A percentile compares a stretch with the other conserved stretches of the same genome.
Conservation (phyloP, 2,797 vertebrate genomes). For the Notamacropus eugenii region DNA sequence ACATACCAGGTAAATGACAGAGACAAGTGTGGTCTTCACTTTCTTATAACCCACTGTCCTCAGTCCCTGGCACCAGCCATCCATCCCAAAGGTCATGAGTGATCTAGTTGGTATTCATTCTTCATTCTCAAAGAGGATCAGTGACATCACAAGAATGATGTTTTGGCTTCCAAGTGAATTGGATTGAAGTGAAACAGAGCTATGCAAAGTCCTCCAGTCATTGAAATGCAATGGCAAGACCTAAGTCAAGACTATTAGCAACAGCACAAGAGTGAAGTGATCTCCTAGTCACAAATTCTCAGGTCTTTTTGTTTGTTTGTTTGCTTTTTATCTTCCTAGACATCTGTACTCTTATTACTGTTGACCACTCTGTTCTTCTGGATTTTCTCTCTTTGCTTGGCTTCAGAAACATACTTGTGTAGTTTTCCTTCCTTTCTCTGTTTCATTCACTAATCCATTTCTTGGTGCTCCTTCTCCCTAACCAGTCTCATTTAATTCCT, state of each 20-base stretch:
- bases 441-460: neutral
- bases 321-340: neutral
- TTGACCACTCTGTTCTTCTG: neutral
- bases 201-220: no score
- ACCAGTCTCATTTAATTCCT: neutral
- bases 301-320: neutral
- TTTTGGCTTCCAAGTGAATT: neutral
- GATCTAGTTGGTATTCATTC: neutral
- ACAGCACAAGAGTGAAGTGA: no score
- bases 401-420: neutral
- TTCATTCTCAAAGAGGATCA: neutral
- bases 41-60: neutral
- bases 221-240: no score
- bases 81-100: neutral
- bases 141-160: neutral
- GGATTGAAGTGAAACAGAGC: neutral
- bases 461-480: neutral
- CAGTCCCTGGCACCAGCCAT: neutral
- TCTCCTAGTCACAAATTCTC: neutral
- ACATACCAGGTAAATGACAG: neutral
- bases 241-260: no score
- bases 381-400: neutral
- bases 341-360: neutral
- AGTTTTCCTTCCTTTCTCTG: neutral
- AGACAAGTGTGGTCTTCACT: neutral